These are phyloP conservation scores for Drosophila lini DNA, from an alignment of 1,140 invertebrate genomes.

Conservation along the genomic window DNA sequence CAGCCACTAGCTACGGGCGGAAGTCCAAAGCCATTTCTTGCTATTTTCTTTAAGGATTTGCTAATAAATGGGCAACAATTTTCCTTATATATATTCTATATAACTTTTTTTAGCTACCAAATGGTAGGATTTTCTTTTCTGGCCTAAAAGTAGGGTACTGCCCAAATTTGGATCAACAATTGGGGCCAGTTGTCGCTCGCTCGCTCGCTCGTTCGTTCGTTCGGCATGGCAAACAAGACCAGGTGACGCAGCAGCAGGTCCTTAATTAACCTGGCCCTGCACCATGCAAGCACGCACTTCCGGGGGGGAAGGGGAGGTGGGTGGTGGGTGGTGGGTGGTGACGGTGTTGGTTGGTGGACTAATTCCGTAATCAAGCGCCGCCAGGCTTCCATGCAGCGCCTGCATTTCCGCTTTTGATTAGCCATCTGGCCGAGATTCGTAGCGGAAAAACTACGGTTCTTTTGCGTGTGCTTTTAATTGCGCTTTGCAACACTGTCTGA, in stretches of 20 bases:
- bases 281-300: constrained; percentile 38
- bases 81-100: not conserved
- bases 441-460: not conserved
- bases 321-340: not conserved
- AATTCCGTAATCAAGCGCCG: constrained; percentile 33
- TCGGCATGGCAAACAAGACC: constrained; percentile 10
- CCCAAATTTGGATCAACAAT: not conserved
- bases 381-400: constrained; percentile 5
- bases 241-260: not conserved
- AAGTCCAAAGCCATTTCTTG: not conserved
- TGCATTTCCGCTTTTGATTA: constrained; percentile 23
- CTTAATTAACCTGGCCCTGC: constrained; percentile 30
- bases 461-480: constrained; percentile 28
- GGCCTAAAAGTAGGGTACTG: not conserved
- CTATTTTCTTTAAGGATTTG: not conserved
- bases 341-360: constrained; percentile 2
- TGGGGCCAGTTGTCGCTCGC: constrained; percentile 8
- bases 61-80: not conserved
- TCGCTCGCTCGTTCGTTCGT: not conserved
- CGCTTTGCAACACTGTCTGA: constrained; percentile 22
- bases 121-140: not conserved
- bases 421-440: constrained; percentile 7
- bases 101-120: not conserved
- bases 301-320: not conserved
- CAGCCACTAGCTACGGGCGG: not conserved